Percentiles rank a stretch among this genome's conserved stretches.
These are phyloP conservation scores for Tachycineta bicolor DNA, from an alignment of 2,113 vertebrate genomes.

Conservation along the genomic window DNA sequence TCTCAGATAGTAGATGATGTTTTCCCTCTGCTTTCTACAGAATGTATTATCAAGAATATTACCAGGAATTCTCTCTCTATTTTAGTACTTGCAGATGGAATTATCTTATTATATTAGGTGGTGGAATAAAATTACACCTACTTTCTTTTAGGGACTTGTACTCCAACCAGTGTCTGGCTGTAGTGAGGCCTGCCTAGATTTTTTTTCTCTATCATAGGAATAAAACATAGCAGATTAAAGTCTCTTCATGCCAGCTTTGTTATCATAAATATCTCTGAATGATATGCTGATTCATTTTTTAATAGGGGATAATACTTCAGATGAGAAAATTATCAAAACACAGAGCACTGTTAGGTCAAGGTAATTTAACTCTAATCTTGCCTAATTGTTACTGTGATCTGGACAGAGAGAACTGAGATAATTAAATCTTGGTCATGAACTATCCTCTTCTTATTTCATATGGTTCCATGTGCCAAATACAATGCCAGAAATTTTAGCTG, in stretches of 20 bases:
- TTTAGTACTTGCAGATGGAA: neutral
- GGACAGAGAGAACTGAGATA: neutral
- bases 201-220: neutral
- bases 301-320: neutral
- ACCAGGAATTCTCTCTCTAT: neutral
- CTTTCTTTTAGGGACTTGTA: neutral
- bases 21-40: neutral
- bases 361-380: conserved; percentile 34
- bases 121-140: neutral
- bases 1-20: neutral
- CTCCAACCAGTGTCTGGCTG: neutral
- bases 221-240: neutral
- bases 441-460: neutral
- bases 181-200: neutral
- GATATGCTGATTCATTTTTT: neutral
- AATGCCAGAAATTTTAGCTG: neutral
- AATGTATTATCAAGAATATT: neutral
- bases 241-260: neutral
- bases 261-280: conserved; percentile 1
- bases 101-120: neutral
- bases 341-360: neutral
- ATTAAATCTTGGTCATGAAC: conserved; percentile 27
- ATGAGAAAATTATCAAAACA: neutral
- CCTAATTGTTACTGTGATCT: neutral
- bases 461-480: neutral